A percentile compares a stretch with the other conserved stretches of the same genome.
phyloP scores from a whole-genome alignment of 2,888 invertebrate species.

The Strigamia crassipes region DNA sequence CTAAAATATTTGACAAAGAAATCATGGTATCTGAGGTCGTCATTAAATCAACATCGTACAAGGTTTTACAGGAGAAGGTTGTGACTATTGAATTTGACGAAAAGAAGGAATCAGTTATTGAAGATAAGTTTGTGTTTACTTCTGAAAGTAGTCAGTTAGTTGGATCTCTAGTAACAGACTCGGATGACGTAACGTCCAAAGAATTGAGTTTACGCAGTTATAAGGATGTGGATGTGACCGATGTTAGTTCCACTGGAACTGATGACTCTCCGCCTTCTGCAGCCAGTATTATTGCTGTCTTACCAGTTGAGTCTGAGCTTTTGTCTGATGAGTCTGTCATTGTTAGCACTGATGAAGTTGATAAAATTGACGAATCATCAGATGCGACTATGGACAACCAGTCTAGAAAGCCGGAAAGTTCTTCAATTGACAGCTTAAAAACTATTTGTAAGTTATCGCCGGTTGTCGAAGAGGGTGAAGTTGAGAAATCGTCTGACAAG shows the following conservation, averaged over 20 bases:
- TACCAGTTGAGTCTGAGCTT: neutral
- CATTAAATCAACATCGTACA: too few relatives aligned
- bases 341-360: neutral
- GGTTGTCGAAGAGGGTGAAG: slow-evolving; percentile 12
- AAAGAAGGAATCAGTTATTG: neutral
- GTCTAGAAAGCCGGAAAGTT: neutral
- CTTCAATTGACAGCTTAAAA: slow-evolving; percentile 36
- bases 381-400: neutral
- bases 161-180: neutral
- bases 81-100: neutral
- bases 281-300: neutral
- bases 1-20: neutral
- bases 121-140: neutral
- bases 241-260: neutral
- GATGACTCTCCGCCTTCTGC: neutral
- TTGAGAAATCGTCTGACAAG: neutral
- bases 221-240: neutral
- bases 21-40: too few relatives aligned
- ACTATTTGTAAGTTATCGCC: neutral
- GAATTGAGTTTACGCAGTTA: neutral
- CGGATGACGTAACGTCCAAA: neutral
- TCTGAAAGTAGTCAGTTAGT: neutral
- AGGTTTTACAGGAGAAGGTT: too few relatives aligned
- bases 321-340: neutral
- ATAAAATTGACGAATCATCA: too few relatives aligned